phyloP scores from a whole-genome alignment of 1,140 invertebrate species.

The Drosophila yakuba region DNA sequence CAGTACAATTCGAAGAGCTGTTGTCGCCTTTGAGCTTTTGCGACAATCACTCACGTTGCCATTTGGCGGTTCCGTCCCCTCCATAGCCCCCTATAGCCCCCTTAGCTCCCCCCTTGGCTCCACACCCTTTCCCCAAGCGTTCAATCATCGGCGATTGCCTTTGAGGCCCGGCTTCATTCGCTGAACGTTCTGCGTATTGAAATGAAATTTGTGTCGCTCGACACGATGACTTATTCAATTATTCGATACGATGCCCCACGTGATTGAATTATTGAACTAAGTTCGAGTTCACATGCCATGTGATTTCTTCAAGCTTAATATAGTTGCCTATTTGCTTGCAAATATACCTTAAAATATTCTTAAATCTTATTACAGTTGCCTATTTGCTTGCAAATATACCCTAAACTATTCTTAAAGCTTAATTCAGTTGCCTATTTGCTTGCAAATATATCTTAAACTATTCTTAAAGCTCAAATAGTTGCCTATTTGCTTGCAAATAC shows the following conservation, averaged over 20 bases:
- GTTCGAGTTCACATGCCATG: background rate
- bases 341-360: no score
- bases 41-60: conserved; percentile 80
- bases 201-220: conserved; percentile 82
- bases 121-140: conserved; percentile 9
- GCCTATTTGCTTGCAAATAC: no score
- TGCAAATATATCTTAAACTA: no score
- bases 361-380: no score
- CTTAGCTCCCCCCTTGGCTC: background rate
- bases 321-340: no score
- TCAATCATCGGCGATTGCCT: conserved; percentile 72
- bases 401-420: no score
- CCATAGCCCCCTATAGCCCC: background rate
- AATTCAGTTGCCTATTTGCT: no score
- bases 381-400: no score
- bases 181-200: conserved; percentile 79
- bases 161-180: conserved; percentile 50
- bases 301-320: background rate
- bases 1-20: conserved; percentile 82
- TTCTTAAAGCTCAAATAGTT: no score
- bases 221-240: conserved; percentile 83
- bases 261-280: conserved; percentile 82
- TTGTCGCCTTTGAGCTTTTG: conserved; percentile 80
- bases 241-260: conserved; percentile 76
- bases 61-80: conserved; percentile 51